phyloP scores from a whole-genome alignment of 2,797 vertebrate genomes.

The Centropyge bicolor region DNA sequence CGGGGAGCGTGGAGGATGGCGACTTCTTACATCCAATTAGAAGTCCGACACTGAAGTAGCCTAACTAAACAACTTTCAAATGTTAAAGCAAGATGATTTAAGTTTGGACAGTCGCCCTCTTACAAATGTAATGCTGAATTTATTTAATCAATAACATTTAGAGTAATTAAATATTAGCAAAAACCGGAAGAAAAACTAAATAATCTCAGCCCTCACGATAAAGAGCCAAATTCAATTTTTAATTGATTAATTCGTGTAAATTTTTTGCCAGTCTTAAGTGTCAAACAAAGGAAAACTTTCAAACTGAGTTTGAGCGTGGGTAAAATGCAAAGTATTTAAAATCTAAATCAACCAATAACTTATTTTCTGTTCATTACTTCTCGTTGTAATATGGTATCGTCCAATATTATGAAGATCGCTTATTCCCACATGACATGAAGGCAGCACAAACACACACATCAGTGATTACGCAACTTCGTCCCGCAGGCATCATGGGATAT shows the following conservation, averaged over 20 bases:
- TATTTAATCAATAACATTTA: too few relatives aligned
- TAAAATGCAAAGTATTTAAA: neutral
- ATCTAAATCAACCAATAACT: neutral
- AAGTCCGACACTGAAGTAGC: neutral
- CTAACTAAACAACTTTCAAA: neutral
- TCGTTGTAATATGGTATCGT: neutral
- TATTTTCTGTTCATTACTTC: neutral
- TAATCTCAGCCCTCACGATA: neutral
- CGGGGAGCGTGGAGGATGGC: slow-evolving; percentile 19
- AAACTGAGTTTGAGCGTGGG: neutral
- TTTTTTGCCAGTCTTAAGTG: neutral
- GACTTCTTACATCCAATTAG: neutral
- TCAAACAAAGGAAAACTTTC: neutral
- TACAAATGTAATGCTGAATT: too few relatives aligned
- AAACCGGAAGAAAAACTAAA: neutral
- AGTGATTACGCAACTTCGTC: slow-evolving; percentile 25
- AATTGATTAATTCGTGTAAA: too few relatives aligned
- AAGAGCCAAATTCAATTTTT: neutral
- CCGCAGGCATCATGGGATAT: slow-evolving; percentile 25
- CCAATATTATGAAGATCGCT: fast-evolving
- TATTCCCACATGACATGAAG: slow-evolving; percentile 3
- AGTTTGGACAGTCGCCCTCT: fast-evolving
- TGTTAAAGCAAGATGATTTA: neutral
- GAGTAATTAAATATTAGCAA: too few relatives aligned
- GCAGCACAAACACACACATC: slow-evolving; percentile 39